Percentiles rank a stretch among this genome's conserved stretches.
Conservation (phyloP, 2,797 vertebrate genomes). For the Phaenicophaeus curvirostris region DNA sequence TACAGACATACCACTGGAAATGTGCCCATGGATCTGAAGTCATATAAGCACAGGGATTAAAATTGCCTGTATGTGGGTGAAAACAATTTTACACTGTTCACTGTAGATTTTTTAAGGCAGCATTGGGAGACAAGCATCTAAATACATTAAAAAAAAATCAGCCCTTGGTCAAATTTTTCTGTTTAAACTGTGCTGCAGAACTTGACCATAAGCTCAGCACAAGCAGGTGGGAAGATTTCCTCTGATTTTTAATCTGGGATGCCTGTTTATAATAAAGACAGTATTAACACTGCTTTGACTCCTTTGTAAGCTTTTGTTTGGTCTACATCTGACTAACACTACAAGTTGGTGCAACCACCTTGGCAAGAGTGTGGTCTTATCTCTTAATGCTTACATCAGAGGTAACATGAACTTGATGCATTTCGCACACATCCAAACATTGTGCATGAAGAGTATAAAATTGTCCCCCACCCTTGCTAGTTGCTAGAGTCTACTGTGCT, state of each 20-base stretch:
- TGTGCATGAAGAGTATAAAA: background rate
- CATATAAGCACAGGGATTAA: background rate
- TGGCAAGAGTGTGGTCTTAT: background rate
- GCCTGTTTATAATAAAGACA: background rate
- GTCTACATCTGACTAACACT: background rate
- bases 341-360: background rate
- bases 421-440: background rate
- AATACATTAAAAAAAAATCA: background rate
- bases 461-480: background rate
- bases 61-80: constrained; percentile 9
- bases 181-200: background rate
- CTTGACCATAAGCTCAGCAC: background rate
- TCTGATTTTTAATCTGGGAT: background rate
- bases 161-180: background rate
- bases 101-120: background rate
- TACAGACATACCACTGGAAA: constrained; percentile 29
- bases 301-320: background rate
- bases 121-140: background rate
- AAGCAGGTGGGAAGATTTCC: background rate
- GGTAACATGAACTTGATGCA: background rate
- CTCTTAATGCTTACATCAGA: background rate
- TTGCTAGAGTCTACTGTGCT: background rate
- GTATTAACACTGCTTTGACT: background rate
- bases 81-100: background rate
- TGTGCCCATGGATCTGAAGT: background rate